Percentiles rank a stretch among this genome's conserved stretches.
Conservation (phyloP, 2,888 invertebrate species). For the Asteroscopus sphinx region DNA sequence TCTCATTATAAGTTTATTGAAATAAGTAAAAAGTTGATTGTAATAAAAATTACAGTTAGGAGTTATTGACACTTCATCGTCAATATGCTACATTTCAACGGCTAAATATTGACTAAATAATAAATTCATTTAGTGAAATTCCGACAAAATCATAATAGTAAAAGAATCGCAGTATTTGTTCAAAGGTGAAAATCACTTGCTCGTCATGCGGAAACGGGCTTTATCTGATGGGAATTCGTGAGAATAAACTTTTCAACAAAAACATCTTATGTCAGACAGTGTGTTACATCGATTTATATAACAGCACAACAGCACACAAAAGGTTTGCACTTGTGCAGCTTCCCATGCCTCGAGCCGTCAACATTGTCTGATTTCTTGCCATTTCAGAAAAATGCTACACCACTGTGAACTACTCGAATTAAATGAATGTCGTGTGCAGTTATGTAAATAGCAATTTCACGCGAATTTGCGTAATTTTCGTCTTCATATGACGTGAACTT, state of each 20-base stretch:
- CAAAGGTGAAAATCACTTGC: constrained; percentile 41
- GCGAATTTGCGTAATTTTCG: constrained; percentile 26
- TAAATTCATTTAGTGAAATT: constrained; percentile 2
- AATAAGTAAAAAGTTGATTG: no score
- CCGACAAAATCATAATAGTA: constrained; percentile 2
- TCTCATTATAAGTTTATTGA: no score
- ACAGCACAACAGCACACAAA: constrained; percentile 72
- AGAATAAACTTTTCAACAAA: constrained; percentile 52
- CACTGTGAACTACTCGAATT: constrained; percentile 62
- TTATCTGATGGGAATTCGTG: constrained; percentile 48
- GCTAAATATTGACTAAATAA: no score
- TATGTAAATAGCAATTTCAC: constrained; percentile 25
- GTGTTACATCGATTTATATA: constrained; percentile 75
- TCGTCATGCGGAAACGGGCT: constrained; percentile 44
- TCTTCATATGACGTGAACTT: constrained; percentile 36
- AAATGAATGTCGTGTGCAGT: constrained; percentile 34
- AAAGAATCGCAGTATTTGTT: constrained; percentile 16
- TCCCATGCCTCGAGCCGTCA: constrained; percentile 75
- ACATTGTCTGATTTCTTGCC: constrained; percentile 78
- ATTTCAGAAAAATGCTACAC: constrained; percentile 37
- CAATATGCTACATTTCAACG: no score
- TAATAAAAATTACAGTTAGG: no score
- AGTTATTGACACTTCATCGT: no score
- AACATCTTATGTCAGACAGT: constrained; percentile 63
- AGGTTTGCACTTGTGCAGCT: constrained; percentile 78